Evolutionary conservation across 1,140 invertebrate genomes (phyloP), one percentile per base, ranked within the genome.

Genomic region (Venturia canescens): DNA sequence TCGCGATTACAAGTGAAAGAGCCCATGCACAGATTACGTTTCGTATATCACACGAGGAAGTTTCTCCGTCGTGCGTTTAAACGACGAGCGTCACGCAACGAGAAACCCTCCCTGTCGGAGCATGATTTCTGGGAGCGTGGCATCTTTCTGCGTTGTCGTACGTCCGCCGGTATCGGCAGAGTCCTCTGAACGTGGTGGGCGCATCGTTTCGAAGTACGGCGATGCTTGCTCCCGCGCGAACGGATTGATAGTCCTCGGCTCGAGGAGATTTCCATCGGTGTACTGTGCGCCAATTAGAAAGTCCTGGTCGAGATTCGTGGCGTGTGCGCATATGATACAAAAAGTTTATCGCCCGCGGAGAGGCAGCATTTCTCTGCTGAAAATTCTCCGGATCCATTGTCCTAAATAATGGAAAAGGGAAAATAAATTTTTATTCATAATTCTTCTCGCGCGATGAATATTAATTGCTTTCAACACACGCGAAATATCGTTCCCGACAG

Each of bases 11-110:
- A 53, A 18, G 5, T n/a, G 50, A 18, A 53, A 53, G 18, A 1
- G 18, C 50, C 18, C 50, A n/a, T 63, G 23, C 15, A 63, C 27
- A 63, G 60, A 26, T 63, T 26, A 63, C 23, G 16, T 63, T 63
- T 26, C 60, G 60, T 63, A 63, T 63, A 63, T 63, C 23, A 26
- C 60, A 13, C 63, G 63, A 82, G 70, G 77, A 82, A 82, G 69
- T 79, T 79, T 71, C 77, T 79, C 78, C 21, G 67, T 77, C 57
- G 34, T 75, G 77, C 76, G 75, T 82, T 82, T 79, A 82, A n/a
- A 79, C 80, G 76, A 82, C 75, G 63, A 82, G 50, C 70, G 60
- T 82, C 80, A 82, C 77, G 80, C 77, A 82, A 82, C 72, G 63
- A 74, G 13, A 26, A 74, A 74, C 69, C 26, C 38, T 75, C 78